Evolutionary conservation across 2,888 invertebrate genomes (phyloP), one percentile per base, ranked within the genome.

Genomic region (Drosophila kanekoi): DNA sequence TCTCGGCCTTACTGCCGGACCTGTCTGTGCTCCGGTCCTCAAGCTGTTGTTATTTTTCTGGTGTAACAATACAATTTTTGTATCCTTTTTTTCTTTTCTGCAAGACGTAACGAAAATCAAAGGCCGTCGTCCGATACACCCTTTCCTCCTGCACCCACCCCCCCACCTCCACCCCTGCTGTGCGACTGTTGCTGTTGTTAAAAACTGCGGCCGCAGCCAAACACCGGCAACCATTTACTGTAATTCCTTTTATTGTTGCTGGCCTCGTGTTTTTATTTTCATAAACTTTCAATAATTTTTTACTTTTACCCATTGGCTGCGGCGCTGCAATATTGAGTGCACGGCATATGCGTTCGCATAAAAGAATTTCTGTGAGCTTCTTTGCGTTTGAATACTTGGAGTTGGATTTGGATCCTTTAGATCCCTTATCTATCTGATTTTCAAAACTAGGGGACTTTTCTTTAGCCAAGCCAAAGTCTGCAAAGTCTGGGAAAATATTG

Each of bases 281-380:
- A 84, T 87, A 87, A 87, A 87, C 81, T 82, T 82, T 87, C 87
- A 87, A 82, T 84, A 87, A 80, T 73, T 79, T 79, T 72, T 70
- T 72, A 63, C 68, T 52, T 66, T 67, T 67, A 62, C 57, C 79
- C 72, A 79, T 79, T 75, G 77, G 62, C 66, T 53, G 48, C 6
- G 16, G 49, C 74, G 62, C 62, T 87, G 61, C 64, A 53, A 13
- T 14, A 8, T 5, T 45, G 37, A 37, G 1, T 0, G n/a, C 0
- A 32, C 10, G 38, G 66, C 56, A 56, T 61, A 49, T 68, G 4
- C 41, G 48, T 10, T 38, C 5, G 28, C 28, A 28, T 28, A 8
- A 8, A 28, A 28, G 28, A 28, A 28, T 28, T 2, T 28, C 28
- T 28, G 8, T 28, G 8, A 28, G 28, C 23, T 8, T 23, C 23